These are phyloP conservation scores for Graptemys geographica DNA, from an alignment of 2,797 vertebrate species.

Conservation along the genomic window DNA sequence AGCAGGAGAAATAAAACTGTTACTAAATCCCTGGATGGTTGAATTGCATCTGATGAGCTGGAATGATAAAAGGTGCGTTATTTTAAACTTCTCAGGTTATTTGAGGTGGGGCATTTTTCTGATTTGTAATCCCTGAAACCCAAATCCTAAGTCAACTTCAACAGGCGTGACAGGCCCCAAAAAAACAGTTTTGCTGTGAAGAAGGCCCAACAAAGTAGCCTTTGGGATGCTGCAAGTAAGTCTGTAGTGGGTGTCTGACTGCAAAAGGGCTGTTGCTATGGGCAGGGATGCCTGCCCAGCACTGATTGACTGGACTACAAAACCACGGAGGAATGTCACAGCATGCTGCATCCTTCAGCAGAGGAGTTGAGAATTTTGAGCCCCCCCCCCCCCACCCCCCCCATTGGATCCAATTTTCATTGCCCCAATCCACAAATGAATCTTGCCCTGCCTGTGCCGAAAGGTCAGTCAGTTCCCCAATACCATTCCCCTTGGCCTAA, in stretches of 20 bases:
- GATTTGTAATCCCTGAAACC: background rate
- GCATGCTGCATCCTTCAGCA: background rate
- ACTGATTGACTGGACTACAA: background rate
- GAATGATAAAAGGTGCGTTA: background rate
- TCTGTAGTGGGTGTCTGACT: background rate
- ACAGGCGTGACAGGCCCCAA: no score
- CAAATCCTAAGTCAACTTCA: background rate
- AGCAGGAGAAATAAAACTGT: background rate
- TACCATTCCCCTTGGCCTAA: rapidly evolving
- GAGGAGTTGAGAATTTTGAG: background rate
- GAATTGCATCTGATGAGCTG: background rate
- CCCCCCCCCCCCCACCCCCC: background rate
- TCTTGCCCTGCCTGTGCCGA: background rate
- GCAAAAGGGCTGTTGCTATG: rapidly evolving
- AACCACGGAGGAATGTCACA: rapidly evolving
- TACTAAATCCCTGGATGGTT: background rate
- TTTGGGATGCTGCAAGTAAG: background rate
- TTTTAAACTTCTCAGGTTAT: background rate
- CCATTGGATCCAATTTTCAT: background rate
- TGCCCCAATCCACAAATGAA: rapidly evolving
- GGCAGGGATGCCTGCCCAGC: rapidly evolving
- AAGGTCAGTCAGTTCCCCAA: background rate
- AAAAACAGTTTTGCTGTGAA: background rate
- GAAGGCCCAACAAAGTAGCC: no score
- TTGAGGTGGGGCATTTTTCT: background rate